These are phyloP conservation scores for Montipora sp. DNA, from an alignment of 64 coral and sea anemone genomes.

Conservation along the genomic window DNA sequence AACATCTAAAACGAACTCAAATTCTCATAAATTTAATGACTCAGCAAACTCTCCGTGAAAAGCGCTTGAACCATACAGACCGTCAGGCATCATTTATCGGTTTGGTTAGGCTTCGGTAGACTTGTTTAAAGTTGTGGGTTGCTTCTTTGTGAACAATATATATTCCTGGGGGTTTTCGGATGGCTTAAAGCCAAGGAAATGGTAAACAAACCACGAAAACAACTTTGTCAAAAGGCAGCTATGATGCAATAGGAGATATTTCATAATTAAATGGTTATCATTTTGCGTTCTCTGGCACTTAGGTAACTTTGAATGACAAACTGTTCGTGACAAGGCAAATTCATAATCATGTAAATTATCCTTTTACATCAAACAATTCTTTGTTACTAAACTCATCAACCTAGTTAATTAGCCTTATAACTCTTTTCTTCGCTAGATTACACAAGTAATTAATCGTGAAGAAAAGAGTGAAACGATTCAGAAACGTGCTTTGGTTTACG, in stretches of 20 bases:
- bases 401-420: not conserved
- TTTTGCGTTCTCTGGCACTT: too few species aligned
- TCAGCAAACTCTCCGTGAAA: not conserved
- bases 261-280: too few species aligned
- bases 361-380: constrained; percentile 22
- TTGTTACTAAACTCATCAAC: constrained; percentile 21
- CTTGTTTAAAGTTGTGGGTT: not conserved
- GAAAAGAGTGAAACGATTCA: not conserved
- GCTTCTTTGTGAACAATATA: not conserved
- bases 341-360: not conserved
- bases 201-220: not conserved
- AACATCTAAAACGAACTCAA: too few species aligned
- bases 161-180: not conserved
- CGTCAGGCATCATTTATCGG: not conserved
- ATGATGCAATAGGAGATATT: too few species aligned
- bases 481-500: not conserved
- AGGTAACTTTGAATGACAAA: not conserved
- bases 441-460: not conserved
- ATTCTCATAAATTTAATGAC: not conserved
- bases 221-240: not conserved
- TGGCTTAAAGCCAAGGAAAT: not conserved
- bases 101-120: not conserved
- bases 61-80: not conserved
- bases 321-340: not conserved
- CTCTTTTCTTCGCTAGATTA: not conserved